Evolutionary conservation across 2,113 vertebrate genomes (phyloP), one percentile per base, ranked within the genome.

Genomic region (Nipponia nippon): DNA sequence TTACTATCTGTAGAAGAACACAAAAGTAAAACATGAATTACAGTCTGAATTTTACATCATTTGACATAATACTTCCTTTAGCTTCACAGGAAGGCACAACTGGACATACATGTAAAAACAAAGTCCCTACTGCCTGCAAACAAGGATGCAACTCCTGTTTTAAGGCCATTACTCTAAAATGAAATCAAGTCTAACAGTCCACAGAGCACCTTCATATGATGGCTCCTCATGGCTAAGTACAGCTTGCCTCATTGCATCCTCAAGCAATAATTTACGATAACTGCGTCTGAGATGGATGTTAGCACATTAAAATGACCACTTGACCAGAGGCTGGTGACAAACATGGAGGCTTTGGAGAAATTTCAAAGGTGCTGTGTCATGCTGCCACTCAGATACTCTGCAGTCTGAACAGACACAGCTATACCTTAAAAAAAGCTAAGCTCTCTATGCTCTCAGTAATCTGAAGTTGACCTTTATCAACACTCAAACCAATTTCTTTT

Each of bases 1-100:
- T 99, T 99, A 97, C 99, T 99, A 92, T 99, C 99, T 99, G 98
- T 58, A 96, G 93, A 95, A 94, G 36, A 97, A 95, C 19, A 97
- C 66, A 86, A 70, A 97, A 95, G 69, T 66, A 76, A 94, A 71
- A 76, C 22, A 73, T 16, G 42, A 77, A 71, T 96, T 93, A 84
- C 40, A 63, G 69, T 89, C 67, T 59, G 40, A 83, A 95, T 75
- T 71, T 50, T 34, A 50, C 26, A 40, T 18, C 1, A 0, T 72
- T 78, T 70, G 34, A 46, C 16, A 26, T 19, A 76, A 18, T 40
- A 42, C 13, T 36, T 78, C 55, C 19, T 61, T 58, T 53, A 84
- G 9, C 14, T 79, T 67, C 16, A 23, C 21, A 16, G 19, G 27
- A 40, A 71, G 70, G 11, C 52, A 84, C 29, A 71, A 34, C 7